These are phyloP conservation scores for Drosophila algonquin DNA, from an alignment of 2,888 invertebrate genomes.

Conservation along the genomic window DNA sequence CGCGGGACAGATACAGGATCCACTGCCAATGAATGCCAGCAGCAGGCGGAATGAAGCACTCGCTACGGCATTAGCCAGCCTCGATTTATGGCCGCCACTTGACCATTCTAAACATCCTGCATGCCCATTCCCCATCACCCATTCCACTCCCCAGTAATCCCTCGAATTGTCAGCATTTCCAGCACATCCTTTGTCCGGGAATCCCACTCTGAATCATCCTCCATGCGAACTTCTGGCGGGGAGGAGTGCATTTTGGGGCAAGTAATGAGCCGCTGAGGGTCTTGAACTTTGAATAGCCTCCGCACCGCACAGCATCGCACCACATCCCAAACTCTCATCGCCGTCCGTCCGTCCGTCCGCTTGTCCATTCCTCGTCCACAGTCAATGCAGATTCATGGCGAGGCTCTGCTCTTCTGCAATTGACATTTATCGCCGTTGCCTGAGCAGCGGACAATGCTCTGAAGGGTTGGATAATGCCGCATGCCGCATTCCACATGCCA, in stretches of 20 bases:
- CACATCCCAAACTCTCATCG: conserved; percentile 6
- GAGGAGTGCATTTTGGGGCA: conserved; percentile 42
- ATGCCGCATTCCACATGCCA: not conserved
- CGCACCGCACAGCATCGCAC: conserved; percentile 13
- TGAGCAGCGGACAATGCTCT: conserved; percentile 41
- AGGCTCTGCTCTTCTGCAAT: conserved; percentile 51
- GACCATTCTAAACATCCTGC: conserved; percentile 25
- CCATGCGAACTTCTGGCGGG: not conserved
- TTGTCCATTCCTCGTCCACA: not conserved
- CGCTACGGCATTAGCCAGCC: conserved; percentile 64
- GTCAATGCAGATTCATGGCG: conserved; percentile 23
- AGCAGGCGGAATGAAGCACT: conserved; percentile 63
- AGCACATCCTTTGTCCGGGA: conserved; percentile 39
- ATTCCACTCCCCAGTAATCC: conserved; percentile 15
- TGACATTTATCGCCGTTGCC: conserved; percentile 74
- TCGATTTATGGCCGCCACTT: conserved; percentile 67
- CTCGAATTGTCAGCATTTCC: conserved; percentile 10
- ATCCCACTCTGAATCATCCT: conserved; percentile 14
- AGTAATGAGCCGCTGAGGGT: conserved; percentile 49
- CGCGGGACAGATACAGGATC: conserved; percentile 11
- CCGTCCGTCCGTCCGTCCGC: not conserved
- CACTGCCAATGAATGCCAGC: conserved; percentile 58
- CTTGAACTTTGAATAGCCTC: conserved; percentile 43
- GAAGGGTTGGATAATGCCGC: conserved; percentile 3
- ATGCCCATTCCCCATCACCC: conserved; percentile 25